Conservation (phyloP, 2,888 invertebrate genomes). For the Drosophila cognata region DNA sequence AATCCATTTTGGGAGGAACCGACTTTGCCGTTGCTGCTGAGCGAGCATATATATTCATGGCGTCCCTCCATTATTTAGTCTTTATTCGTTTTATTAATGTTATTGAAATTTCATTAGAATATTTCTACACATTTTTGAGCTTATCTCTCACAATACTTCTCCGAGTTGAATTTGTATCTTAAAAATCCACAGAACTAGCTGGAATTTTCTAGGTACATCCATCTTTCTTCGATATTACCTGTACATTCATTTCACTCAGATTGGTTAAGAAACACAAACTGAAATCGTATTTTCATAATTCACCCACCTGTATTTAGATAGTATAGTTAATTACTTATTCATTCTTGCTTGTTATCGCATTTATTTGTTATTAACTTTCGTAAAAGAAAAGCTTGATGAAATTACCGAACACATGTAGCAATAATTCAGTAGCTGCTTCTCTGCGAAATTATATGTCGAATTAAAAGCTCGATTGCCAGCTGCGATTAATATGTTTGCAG, state of each 20-base stretch:
- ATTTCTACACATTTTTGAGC: neutral
- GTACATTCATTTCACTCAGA: too few species aligned
- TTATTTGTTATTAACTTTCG: neutral
- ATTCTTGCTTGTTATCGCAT: too few species aligned
- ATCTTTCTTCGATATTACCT: too few species aligned
- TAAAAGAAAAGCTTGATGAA: neutral
- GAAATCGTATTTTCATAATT: neutral
- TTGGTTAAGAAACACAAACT: too few species aligned
- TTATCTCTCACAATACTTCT: neutral
- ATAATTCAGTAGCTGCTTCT: neutral
- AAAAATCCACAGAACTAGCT: neutral
- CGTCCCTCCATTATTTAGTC: neutral
- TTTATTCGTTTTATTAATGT: neutral
- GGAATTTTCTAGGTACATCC: too few species aligned
- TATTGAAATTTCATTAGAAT: neutral
- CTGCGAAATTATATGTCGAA: neutral
- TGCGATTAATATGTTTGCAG: slow-evolving; percentile 10
- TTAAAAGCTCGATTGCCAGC: slow-evolving; percentile 7
- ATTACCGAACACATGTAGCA: neutral
- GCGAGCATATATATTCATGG: neutral
- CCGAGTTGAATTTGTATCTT: neutral
- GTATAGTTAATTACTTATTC: neutral
- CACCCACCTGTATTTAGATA: accelerated
- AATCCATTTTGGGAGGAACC: neutral
- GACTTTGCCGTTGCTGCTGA: neutral